Evolutionary conservation across 2,113 vertebrate species (phyloP).

Genomic region (Chaenogobius annularis): DNA sequence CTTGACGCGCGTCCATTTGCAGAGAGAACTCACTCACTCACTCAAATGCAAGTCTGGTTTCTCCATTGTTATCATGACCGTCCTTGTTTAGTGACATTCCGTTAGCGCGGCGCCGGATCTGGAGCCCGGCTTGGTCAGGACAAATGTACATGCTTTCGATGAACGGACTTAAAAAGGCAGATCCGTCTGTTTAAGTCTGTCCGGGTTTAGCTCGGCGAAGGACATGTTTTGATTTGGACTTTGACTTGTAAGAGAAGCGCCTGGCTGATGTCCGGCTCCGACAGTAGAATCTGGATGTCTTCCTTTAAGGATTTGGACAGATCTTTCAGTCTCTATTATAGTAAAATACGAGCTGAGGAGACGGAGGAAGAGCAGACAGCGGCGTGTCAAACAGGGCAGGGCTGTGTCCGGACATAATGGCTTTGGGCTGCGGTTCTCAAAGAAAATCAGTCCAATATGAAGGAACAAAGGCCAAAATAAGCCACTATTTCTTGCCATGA

Average conservation of each 20-base stretch:
- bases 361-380: conserved; percentile 33
- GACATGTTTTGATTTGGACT: conserved; percentile 17
- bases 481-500: not conserved
- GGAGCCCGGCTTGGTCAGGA: too few species aligned
- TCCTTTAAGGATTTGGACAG: conserved; percentile 24
- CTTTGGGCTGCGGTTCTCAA: conserved; percentile 15
- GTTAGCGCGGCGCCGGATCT: too few species aligned
- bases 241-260: conserved; percentile 26
- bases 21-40: too few species aligned
- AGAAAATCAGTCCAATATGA: conserved; percentile 28
- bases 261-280: conserved; percentile 17
- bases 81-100: too few species aligned
- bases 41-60: too few species aligned
- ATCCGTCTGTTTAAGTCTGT: not conserved
- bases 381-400: conserved; percentile 32
- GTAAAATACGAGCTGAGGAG: conserved; percentile 38
- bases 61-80: too few species aligned
- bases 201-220: not conserved
- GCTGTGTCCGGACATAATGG: conserved; percentile 30
- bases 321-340: conserved; percentile 28
- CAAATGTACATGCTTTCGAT: too few species aligned
- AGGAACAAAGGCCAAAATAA: not conserved
- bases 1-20: too few species aligned
- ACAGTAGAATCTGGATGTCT: conserved; percentile 25
- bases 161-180: too few species aligned